Base-by-base conservation (phyloP, 2,113 vertebrate genomes). In the Lichenostomus cassidix region DNA sequence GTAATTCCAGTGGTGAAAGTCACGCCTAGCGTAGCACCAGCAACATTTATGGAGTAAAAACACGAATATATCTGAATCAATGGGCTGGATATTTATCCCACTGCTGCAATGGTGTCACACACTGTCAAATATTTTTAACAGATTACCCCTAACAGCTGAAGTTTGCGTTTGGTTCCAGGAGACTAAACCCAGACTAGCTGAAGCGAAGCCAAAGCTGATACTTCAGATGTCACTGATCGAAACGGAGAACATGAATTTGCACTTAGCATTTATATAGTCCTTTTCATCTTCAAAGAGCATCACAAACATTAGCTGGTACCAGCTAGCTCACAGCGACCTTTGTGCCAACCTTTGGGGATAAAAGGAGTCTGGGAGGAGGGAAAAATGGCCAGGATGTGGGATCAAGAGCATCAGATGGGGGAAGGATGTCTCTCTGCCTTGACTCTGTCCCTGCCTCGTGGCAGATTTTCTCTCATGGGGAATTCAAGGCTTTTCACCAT, bases 211-310 rank as follows among this genome's bases (percentile, higher is more conserved):
- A 92, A 9, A 11, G n/a, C 85, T 85, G 81, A 53, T 47, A 53
- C 77, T 91, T 92, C 10, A 93, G 82, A 89, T 84, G 60, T 17
- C 64, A 63, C 52, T 70, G 79, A 93, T 4, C 83, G 83, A 87
- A 87, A 81, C 85, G 70, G 42, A 95, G 90, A 84, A 42, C 5
- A 22, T 62, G 90, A 81, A 82, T 81, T 78, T 93, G 58, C 83
- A 89, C 88, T 96, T 89, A 76, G 83, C 88, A 92, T 95, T 95
- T 92, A 90, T 65, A 78, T 15, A 96, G 79, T 90, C 91, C 67
- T 91, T 92, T 85, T 92, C 82, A 88, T 93, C 93, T 95, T 94
- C 94, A 95, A 85, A 96, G 85, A 96, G 64, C 83, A 94, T 83
- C 94, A 71, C 94, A 94, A 93, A 93, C 85, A 68, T 71, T 23